phyloP scores from a whole-genome alignment of 2,113 vertebrate genomes.

The Megaceryle torquata region DNA sequence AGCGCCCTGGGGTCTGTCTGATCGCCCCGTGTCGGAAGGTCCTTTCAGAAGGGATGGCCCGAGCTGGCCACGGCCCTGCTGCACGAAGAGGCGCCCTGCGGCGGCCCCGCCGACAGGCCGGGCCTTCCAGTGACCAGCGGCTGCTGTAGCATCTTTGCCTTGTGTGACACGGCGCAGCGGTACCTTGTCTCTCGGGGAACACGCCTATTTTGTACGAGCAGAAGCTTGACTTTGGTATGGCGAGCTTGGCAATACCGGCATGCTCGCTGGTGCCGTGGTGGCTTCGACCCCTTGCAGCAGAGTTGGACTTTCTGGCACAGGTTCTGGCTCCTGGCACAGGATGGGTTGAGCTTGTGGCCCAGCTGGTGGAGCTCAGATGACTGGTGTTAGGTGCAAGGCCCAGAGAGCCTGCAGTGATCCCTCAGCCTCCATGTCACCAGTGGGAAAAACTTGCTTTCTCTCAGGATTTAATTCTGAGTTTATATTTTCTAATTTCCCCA shows the following conservation, averaged over 20 bases:
- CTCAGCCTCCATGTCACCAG: fast-evolving
- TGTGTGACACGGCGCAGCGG: fast-evolving
- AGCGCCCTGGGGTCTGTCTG: neutral
- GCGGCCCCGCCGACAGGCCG: too few species aligned
- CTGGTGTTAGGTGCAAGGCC: neutral
- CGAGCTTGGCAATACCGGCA: fast-evolving
- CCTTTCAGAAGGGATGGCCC: neutral
- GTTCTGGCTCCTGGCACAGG: fast-evolving
- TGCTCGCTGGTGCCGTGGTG: fast-evolving
- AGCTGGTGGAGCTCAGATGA: fast-evolving
- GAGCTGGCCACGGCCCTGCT: neutral
- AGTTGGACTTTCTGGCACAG: too few species aligned
- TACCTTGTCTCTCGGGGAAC: too few species aligned
- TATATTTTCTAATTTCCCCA: neutral
- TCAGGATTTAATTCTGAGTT: neutral
- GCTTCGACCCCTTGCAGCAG: too few species aligned
- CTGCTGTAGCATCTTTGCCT: too few species aligned
- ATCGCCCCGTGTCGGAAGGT: too few species aligned
- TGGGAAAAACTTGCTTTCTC: neutral
- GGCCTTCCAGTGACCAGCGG: fast-evolving
- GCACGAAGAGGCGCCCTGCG: neutral
- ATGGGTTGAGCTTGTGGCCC: fast-evolving
- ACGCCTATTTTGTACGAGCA: fast-evolving
- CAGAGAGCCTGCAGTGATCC: neutral
- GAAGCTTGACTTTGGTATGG: fast-evolving